Evolutionary conservation across 2,888 invertebrate species (phyloP).

Genomic region (Heliconius ismenius): DNA sequence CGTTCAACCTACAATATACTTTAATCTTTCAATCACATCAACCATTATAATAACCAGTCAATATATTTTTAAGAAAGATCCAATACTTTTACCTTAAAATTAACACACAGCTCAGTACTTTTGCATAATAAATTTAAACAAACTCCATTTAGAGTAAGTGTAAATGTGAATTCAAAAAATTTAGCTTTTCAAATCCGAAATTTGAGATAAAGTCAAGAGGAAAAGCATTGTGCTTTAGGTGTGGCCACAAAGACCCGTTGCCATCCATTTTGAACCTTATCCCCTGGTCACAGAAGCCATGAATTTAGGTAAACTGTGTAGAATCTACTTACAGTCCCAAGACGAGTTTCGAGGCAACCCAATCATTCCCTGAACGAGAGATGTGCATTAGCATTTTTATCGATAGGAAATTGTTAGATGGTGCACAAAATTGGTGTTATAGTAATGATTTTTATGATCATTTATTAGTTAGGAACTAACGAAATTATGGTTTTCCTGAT

Average conservation of each 20-base stretch:
- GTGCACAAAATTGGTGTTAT: conserved; percentile 54
- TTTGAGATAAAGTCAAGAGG: conserved; percentile 47
- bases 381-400: conserved; percentile 76
- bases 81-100: neutral
- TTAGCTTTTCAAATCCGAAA: conserved; percentile 44
- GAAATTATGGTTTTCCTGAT: neutral
- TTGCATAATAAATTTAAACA: conserved; percentile 23
- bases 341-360: conserved; percentile 62
- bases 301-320: conserved; percentile 42
- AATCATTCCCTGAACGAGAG: conserved; percentile 69
- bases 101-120: neutral
- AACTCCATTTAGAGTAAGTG: conserved; percentile 23
- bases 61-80: neutral
- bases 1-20: too few species aligned
- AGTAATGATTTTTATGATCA: conserved; percentile 46
- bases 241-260: conserved; percentile 37
- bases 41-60: neutral
- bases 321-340: conserved; percentile 52
- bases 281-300: conserved; percentile 16
- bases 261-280: conserved; percentile 35
- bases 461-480: conserved; percentile 11
- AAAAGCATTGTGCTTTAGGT: conserved; percentile 48
- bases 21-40: neutral
- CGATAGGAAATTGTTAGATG: conserved; percentile 63
- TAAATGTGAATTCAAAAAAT: conserved; percentile 36